Conservation (phyloP, 2,888 invertebrate species). For the Andrena marginata region DNA sequence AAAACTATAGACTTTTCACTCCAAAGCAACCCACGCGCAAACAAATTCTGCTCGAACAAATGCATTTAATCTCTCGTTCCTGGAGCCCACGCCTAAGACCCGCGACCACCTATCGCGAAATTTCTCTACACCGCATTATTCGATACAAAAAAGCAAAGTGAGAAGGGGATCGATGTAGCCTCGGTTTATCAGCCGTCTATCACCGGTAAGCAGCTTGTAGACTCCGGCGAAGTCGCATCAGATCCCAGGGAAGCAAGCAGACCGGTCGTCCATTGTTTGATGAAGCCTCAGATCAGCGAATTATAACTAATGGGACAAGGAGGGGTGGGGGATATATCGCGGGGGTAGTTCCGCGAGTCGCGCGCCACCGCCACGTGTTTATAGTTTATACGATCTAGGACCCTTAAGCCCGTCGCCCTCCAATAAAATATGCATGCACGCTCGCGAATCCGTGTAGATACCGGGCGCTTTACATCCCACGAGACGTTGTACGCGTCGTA, state of each 20-base stretch:
- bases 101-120: background rate
- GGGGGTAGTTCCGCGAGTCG: slow-evolving; percentile 10
- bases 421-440: slow-evolving; percentile 70
- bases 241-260: slow-evolving; percentile 39
- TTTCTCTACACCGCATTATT: slow-evolving; percentile 5
- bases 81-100: no score
- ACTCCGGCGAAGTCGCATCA: slow-evolving; percentile 13
- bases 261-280: slow-evolving; percentile 52
- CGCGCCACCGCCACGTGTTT: slow-evolving; percentile 41
- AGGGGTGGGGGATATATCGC: slow-evolving; percentile 41
- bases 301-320: slow-evolving; percentile 60
- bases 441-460: slow-evolving; percentile 59
- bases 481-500: slow-evolving; percentile 67
- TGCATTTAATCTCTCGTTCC: no score
- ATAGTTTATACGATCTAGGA: slow-evolving; percentile 59
- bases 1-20: no score
- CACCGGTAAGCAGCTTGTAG: slow-evolving; percentile 48
- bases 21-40: background rate
- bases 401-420: slow-evolving; percentile 59
- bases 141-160: background rate
- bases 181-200: slow-evolving; percentile 39
- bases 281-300: slow-evolving; percentile 55
- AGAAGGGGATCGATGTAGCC: slow-evolving; percentile 21
- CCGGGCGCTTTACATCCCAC: slow-evolving; percentile 69
- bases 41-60: no score